A percentile compares a stretch with the other conserved stretches of the same genome.
Conservation (phyloP, 2,888 invertebrate genomes). For the Agapetus fuscipes region DNA sequence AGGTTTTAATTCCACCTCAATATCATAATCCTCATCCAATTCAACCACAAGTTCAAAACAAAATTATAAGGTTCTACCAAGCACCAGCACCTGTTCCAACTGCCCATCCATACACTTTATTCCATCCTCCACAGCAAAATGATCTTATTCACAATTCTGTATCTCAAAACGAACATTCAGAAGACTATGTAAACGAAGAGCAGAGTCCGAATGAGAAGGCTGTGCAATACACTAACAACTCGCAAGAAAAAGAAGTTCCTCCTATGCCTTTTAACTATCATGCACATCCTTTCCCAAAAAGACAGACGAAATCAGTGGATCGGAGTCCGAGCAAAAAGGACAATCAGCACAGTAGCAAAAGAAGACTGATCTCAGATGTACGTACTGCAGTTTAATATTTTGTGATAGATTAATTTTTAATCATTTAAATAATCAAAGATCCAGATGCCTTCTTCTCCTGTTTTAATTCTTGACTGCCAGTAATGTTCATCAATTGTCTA, state of each 20-base stretch:
- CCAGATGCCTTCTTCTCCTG: too few species aligned
- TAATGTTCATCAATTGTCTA: too few species aligned
- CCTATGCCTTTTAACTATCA: conserved; percentile 37
- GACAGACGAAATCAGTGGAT: conserved; percentile 14
- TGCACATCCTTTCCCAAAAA: conserved; percentile 34
- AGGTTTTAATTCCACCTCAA: conserved; percentile 42
- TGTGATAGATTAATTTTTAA: too few species aligned
- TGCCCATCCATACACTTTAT: neutral
- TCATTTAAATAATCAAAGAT: too few species aligned
- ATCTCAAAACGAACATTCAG: conserved; percentile 1
- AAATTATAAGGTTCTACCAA: neutral
- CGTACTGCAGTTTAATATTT: conserved; percentile 5
- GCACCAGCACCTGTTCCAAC: neutral
- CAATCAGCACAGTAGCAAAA: too few species aligned
- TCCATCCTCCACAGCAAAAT: conserved; percentile 2
- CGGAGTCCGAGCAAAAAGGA: too few species aligned
- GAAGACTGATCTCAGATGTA: conserved; percentile 12
- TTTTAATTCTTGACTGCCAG: too few species aligned
- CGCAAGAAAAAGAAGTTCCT: conserved; percentile 27
- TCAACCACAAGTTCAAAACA: neutral
- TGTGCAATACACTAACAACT: too few species aligned
- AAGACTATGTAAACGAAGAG: conserved; percentile 30
- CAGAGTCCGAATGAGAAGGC: too few species aligned
- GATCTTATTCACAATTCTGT: conserved; percentile 1
- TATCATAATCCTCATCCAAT: conserved; percentile 29